Base-by-base conservation (phyloP, 2,888 invertebrate species). In the Heliothis peltigera region DNA sequence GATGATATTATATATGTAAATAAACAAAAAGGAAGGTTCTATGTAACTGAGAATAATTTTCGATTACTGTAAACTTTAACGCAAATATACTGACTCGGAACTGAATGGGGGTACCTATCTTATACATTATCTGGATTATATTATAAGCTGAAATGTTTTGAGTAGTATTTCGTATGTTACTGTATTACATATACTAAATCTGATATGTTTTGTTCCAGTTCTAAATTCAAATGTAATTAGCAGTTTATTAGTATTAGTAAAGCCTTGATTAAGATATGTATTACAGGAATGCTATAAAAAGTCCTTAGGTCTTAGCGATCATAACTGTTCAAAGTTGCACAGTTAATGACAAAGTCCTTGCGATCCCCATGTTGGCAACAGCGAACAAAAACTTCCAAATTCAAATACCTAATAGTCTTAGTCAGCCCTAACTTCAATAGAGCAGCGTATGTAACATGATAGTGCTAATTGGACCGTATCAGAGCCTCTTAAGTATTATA, bases 381-480 rank as follows among this genome's bases (percentile, higher is more conserved):
- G 10, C 0, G 32, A 32, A 42, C 22, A 10, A n/a, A 10, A 35
- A 5, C 8, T 17, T 22, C 1, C 17, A 51, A 18, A 28, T 19
- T 25, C 0, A 15, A 4, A n/a, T 32, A 12, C 32, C 32, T 12
- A 2, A 8, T 12, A 12, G 32, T 28, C 19, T 7, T n/a, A 43
- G 52, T 12, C 61, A 70, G 56, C 76, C 67, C 64, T 75, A 35
- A 48, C 32, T 52, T 39, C 21, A 17, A 35, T 42, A 53, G 18
- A 53, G 28, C 66, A 55, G 57, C 59, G 60, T 65, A 66, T 53
- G 77, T 79, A 69, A 85, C 76, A 80, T 62, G 74, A 68, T 70
- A 77, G 77, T 82, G 85, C 64, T 87, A 89, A 89, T 87, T 87
- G 85, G 87, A 86, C 82, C 82, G 82, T 84, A 83, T 79, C 77